Evolutionary conservation across 2,113 vertebrate genomes (phyloP).

Genomic region (Australoheros scitulus): DNA sequence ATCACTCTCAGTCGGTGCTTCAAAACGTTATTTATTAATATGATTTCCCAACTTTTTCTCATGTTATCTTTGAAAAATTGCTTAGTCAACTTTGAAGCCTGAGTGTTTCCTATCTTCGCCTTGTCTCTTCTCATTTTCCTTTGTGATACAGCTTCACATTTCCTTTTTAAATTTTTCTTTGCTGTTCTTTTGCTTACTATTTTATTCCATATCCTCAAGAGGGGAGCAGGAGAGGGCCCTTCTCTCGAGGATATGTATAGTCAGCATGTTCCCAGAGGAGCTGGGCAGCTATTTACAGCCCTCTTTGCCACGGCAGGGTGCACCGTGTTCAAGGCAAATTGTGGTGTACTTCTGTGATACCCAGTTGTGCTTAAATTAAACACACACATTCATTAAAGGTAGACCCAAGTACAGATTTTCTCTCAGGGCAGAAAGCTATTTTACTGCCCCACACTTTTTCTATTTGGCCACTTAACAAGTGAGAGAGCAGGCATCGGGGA

Average conservation of each 20-base stretch:
- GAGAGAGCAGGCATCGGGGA: conserved; percentile 40
- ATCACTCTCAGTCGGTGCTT: background rate
- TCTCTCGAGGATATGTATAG: conserved; percentile 48
- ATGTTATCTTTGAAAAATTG: background rate
- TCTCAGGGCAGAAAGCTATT: conserved; percentile 71
- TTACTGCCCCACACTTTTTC: conserved; percentile 42
- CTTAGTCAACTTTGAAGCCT: too few species aligned
- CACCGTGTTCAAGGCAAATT: conserved; percentile 68
- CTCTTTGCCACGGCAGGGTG: conserved; percentile 70
- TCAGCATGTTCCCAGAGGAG: conserved; percentile 73
- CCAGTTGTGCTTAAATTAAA: conserved; percentile 75
- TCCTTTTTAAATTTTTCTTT: background rate
- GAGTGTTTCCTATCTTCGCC: too few species aligned
- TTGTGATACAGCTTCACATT: conserved; percentile 9
- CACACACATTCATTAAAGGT: conserved; percentile 77
- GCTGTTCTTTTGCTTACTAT: conserved; percentile 16
- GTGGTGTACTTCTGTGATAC: conserved; percentile 54
- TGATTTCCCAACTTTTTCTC: background rate
- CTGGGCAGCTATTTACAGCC: conserved; percentile 74
- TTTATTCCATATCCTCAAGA: conserved; percentile 14
- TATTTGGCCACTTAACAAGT: conserved; percentile 57
- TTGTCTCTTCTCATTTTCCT: background rate
- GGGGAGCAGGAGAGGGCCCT: background rate
- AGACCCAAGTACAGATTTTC: conserved; percentile 65
- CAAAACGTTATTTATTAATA: background rate